phyloP scores from a whole-genome alignment of 2,888 invertebrate genomes.

The Caenorhabditis sulstoni region DNA sequence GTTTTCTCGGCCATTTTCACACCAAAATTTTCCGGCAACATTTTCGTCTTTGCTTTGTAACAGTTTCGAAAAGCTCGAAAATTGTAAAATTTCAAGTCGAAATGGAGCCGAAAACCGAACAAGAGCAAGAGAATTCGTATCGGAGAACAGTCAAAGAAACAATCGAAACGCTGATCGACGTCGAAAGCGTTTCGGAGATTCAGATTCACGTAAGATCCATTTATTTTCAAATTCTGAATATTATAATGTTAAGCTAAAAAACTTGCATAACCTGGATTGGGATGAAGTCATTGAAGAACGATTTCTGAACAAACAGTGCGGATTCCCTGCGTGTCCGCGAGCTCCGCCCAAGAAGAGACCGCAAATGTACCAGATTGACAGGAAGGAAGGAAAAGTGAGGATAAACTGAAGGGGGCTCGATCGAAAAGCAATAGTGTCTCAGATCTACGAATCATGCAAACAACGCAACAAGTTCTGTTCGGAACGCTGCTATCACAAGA shows the following conservation, averaged over 20 bases:
- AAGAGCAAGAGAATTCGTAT: constrained; percentile 23
- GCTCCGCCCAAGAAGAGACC: constrained; percentile 20
- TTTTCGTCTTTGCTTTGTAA: too few relatives aligned
- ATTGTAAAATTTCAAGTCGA: neutral
- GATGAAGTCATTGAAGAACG: constrained; percentile 67
- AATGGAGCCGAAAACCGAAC: constrained; percentile 5
- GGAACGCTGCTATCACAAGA: constrained; percentile 59
- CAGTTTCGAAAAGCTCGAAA: too few relatives aligned
- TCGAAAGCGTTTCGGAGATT: constrained; percentile 26
- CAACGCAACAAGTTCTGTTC: constrained; percentile 65
- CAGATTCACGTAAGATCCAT: constrained; percentile 14
- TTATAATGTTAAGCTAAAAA: constrained; percentile 47
- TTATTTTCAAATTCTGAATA: neutral
- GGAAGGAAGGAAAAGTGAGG: constrained; percentile 66
- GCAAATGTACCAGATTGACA: constrained; percentile 70
- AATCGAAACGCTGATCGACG: constrained; percentile 52
- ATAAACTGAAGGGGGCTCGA: too few relatives aligned
- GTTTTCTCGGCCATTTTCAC: too few relatives aligned
- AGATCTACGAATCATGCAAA: constrained; percentile 64
- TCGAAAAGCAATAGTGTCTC: too few relatives aligned
- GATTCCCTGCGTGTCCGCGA: constrained; percentile 56
- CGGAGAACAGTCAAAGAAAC: constrained; percentile 31
- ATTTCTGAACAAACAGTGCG: constrained; percentile 57
- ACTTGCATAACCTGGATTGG: constrained; percentile 58
- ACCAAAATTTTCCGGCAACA: too few relatives aligned